Percentiles rank a stretch among this genome's conserved stretches.
These are phyloP conservation scores for Chaetops frenatus DNA, from an alignment of 2,113 vertebrate species.

Conservation along the genomic window DNA sequence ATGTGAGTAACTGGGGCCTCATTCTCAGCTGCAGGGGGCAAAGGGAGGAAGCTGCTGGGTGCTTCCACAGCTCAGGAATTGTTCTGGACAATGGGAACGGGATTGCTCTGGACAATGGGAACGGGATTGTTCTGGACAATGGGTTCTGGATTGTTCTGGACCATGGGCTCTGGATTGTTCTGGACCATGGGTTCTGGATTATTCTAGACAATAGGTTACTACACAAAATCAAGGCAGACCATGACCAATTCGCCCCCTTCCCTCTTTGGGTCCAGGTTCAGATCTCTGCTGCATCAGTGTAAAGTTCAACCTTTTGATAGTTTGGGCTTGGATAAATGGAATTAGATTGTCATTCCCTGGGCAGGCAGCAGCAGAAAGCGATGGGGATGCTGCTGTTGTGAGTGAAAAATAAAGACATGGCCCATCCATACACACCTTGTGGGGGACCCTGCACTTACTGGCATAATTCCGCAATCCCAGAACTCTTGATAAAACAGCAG, in stretches of 20 bases:
- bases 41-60: neutral
- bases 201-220: neutral
- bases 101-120: neutral
- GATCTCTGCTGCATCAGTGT: neutral
- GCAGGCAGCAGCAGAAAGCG: neutral
- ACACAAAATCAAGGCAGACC: neutral
- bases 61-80: neutral
- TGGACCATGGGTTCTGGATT: neutral
- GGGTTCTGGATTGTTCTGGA: neutral
- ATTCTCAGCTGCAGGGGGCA: neutral
- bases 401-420: neutral
- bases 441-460: neutral
- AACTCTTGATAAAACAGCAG: neutral
- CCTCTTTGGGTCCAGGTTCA: neutral
- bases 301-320: fast-evolving
- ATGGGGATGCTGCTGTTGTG: neutral
- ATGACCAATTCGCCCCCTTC: neutral
- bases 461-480: neutral
- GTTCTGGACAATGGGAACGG: neutral
- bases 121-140: neutral
- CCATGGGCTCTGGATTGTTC: neutral
- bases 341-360: neutral
- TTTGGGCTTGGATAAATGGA: neutral
- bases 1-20: neutral
- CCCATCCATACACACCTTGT: fast-evolving